phyloP scores from a whole-genome alignment of 2,888 invertebrate genomes.

The Epinotia nisella region DNA sequence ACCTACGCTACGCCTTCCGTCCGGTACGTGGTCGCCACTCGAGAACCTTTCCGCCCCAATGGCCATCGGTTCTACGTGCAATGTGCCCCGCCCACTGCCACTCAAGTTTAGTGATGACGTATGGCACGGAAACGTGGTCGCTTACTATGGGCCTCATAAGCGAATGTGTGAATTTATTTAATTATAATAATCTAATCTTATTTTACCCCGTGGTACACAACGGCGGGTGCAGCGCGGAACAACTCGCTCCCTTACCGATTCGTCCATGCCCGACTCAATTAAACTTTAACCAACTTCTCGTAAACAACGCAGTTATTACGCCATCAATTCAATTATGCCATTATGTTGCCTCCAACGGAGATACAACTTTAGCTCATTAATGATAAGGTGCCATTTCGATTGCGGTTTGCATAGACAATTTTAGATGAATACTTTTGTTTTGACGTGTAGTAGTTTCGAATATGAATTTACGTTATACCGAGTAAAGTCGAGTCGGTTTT shows the following conservation, averaged over 20 bases:
- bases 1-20: too few relatives aligned
- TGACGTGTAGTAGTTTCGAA: conserved; percentile 57
- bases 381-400: conserved; percentile 47
- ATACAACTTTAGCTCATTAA: conserved; percentile 56
- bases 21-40: too few relatives aligned
- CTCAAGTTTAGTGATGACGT: too few relatives aligned
- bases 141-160: too few relatives aligned
- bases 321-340: conserved; percentile 49
- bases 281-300: conserved; percentile 81
- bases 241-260: conserved; percentile 39
- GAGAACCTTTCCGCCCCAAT: too few relatives aligned
- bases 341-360: conserved; percentile 46
- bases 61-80: too few relatives aligned
- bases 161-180: too few relatives aligned
- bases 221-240: conserved; percentile 12
- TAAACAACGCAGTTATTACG: conserved; percentile 79
- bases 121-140: too few relatives aligned
- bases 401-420: conserved; percentile 58
- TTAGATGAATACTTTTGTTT: conserved; percentile 68
- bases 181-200: neutral
- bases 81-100: too few relatives aligned
- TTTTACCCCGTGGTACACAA: neutral
- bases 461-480: conserved; percentile 32
- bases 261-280: conserved; percentile 73
- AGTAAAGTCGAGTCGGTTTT: too few relatives aligned